Percentiles rank a stretch among this genome's conserved stretches.
Conservation (phyloP, 1,140 invertebrate species). For the Pseudoatta argentina region DNA sequence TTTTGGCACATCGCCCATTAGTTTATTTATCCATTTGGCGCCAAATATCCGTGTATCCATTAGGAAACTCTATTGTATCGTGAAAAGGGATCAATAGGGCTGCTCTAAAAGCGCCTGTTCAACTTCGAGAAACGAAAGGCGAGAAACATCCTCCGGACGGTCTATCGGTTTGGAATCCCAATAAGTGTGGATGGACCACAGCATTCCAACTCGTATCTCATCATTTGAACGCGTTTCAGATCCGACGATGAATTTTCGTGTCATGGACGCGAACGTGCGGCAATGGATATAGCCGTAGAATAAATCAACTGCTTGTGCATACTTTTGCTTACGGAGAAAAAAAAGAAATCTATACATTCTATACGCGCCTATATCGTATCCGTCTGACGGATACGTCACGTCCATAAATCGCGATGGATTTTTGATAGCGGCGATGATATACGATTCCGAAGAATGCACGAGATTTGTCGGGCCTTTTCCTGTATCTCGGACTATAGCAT, state of each 20-base stretch:
- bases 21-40: not conserved
- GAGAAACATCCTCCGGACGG: constrained; percentile 21
- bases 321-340: constrained; percentile 6
- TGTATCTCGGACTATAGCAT: constrained; percentile 31
- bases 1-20: not conserved
- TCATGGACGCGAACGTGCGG: constrained; percentile 24
- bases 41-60: not conserved
- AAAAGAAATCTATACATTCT: constrained; percentile 1
- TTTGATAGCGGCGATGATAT: constrained; percentile 51
- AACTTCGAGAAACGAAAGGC: not conserved
- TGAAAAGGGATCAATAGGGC: not conserved
- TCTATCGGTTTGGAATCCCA: constrained; percentile 66
- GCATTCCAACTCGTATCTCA: constrained; percentile 52
- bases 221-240: constrained; percentile 44
- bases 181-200: constrained; percentile 59
- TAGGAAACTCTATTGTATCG: not conserved
- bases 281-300: constrained; percentile 30
- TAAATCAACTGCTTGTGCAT: constrained; percentile 49
- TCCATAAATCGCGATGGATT: constrained; percentile 58
- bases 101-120: not conserved
- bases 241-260: constrained; percentile 47
- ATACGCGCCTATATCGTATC: not conserved
- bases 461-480: constrained; percentile 51
- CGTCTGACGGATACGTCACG: constrained; percentile 28
- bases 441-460: constrained; percentile 33